Conservation (phyloP, 2,797 vertebrate species). For the Oophaga sylvatica region DNA sequence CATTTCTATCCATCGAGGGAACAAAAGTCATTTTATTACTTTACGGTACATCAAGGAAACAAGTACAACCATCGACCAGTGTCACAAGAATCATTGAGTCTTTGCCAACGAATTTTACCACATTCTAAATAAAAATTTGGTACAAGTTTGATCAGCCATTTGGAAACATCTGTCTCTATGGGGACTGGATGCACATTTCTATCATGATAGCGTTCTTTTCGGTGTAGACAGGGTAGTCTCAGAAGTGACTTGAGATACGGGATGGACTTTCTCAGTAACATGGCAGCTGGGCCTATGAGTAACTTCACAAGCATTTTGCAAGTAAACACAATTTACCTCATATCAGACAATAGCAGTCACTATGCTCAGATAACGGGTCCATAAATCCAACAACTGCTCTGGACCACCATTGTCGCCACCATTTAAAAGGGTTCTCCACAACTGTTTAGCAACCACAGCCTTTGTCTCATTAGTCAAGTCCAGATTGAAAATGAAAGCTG, state of each 20-base stretch:
- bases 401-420: not conserved
- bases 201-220: not conserved
- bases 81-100: not conserved
- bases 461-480: not conserved
- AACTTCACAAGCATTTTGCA: not conserved
- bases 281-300: not conserved
- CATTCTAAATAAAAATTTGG: too few relatives aligned
- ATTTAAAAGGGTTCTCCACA: not conserved
- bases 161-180: not conserved
- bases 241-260: not conserved
- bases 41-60: not conserved
- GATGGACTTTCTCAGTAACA: not conserved
- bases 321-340: constrained; percentile 13
- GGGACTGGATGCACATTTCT: not conserved
- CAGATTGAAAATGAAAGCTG: not conserved
- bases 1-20: not conserved
- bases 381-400: not conserved
- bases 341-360: not conserved
- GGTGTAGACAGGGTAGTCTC: not conserved
- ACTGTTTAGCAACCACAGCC: not conserved
- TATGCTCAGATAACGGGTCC: not conserved
- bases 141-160: not conserved
- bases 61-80: not conserved
- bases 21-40: not conserved
- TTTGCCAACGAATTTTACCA: not conserved